These are phyloP conservation scores for Cololabis saira DNA, from an alignment of 2,113 vertebrate species.

Conservation along the genomic window DNA sequence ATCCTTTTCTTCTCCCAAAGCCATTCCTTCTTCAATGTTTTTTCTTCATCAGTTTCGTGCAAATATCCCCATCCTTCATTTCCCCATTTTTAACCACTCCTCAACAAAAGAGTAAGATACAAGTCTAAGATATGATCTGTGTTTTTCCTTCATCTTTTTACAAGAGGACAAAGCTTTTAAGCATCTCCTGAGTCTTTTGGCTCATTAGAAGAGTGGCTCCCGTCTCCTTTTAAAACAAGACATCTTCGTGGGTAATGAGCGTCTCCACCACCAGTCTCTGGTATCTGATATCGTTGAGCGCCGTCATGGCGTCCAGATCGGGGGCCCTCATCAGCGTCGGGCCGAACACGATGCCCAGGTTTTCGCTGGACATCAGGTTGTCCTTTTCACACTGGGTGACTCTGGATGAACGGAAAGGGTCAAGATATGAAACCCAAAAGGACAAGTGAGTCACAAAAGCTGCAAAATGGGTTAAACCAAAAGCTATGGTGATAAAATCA, in stretches of 20 bases:
- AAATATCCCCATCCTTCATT: conserved; percentile 27
- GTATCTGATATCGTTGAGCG: conserved; percentile 93
- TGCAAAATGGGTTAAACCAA: background rate
- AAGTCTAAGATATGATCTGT: too few relatives aligned
- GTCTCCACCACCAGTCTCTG: conserved; percentile 96
- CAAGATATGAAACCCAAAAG: background rate
- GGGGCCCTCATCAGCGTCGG: conserved; percentile 92
- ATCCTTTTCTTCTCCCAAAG: conserved; percentile 15
- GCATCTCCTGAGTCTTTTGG: background rate
- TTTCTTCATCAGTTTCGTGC: conserved; percentile 7
- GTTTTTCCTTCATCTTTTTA: background rate
- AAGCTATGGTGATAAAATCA: background rate
- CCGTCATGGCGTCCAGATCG: conserved; percentile 91
- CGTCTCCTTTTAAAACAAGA: conserved; percentile 86
- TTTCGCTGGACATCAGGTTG: conserved; percentile 94
- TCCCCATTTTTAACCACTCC: too few relatives aligned
- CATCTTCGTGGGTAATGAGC: conserved; percentile 95
- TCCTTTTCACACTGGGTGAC: conserved; percentile 91
- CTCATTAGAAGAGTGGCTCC: background rate
- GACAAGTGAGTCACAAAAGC: too few relatives aligned
- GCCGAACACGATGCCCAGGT: conserved; percentile 89
- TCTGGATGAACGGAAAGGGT: conserved; percentile 65
- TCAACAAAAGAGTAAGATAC: too few relatives aligned
- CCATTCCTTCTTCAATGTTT: background rate
- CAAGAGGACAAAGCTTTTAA: conserved; percentile 7